These are phyloP conservation scores for Calliphora vicina DNA, from an alignment of 1,140 invertebrate genomes.

Conservation along the genomic window DNA sequence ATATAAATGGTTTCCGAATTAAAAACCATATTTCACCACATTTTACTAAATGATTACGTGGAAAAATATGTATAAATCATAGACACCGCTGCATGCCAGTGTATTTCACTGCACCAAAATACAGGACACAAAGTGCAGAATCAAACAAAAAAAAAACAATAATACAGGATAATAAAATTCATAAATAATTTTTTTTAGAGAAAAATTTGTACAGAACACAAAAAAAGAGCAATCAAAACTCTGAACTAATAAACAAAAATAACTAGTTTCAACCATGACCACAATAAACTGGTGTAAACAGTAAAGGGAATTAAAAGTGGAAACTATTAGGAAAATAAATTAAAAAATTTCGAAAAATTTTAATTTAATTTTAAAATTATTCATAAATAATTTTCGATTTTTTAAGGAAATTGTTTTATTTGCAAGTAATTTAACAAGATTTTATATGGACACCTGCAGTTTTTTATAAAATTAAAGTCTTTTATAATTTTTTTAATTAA, in stretches of 20 bases:
- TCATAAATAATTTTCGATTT: no score
- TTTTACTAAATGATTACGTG: slow-evolving; percentile 10
- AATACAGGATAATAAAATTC: background rate
- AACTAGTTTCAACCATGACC: background rate
- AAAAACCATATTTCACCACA: slow-evolving; percentile 7
- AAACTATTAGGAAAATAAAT: no score
- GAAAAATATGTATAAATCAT: background rate
- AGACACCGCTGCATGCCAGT: background rate
- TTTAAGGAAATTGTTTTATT: no score
- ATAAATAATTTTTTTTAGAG: background rate
- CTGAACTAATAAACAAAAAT: background rate
- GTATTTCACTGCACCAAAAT: background rate
- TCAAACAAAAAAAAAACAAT: background rate
- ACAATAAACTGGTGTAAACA: background rate
- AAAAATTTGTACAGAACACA: background rate
- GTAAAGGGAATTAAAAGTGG: no score
- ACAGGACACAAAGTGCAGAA: background rate
- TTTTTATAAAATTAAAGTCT: no score
- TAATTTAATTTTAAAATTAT: no score
- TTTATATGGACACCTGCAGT: no score
- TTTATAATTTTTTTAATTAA: background rate
- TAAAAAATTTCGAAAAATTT: no score
- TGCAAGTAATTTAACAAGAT: no score
- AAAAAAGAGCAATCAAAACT: background rate
- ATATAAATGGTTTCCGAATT: slow-evolving; percentile 2